Percentiles rank a stretch among this genome's conserved stretches.
These are phyloP conservation scores for Lutraria rhynchaena DNA, from an alignment of 1,140 invertebrate genomes.

Conservation along the genomic window DNA sequence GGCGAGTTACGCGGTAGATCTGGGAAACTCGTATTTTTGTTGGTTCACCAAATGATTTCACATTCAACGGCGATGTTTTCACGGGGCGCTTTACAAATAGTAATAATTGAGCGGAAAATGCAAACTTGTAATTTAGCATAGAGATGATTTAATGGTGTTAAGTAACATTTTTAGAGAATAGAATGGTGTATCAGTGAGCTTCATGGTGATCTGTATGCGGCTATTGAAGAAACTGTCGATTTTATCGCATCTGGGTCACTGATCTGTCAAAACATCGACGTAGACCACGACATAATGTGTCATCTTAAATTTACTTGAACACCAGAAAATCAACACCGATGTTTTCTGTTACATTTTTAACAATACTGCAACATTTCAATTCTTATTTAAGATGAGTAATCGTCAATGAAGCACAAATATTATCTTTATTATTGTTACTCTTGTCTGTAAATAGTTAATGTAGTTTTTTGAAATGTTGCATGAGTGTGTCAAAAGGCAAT, in stretches of 20 bases:
- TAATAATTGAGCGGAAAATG: constrained; percentile 52
- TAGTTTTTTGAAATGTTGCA: too few species aligned
- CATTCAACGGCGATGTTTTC: constrained; percentile 37
- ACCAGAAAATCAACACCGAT: not conserved
- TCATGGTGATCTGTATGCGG: not conserved
- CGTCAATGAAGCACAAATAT: too few species aligned
- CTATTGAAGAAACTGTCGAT: constrained; percentile 33
- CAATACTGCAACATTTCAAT: not conserved
- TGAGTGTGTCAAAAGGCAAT: too few species aligned
- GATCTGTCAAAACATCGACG: constrained; percentile 57
- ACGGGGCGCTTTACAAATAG: constrained; percentile 37
- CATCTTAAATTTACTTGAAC: not conserved
- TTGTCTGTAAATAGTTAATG: too few species aligned
- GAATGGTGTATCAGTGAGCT: constrained; percentile 25
- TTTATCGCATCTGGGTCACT: constrained; percentile 38
- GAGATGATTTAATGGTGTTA: constrained; percentile 54
- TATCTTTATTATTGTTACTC: too few species aligned
- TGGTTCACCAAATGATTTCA: constrained; percentile 22
- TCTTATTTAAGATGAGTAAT: not conserved
- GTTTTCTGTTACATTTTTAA: not conserved
- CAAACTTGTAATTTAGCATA: constrained; percentile 54
- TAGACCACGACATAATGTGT: constrained; percentile 17
- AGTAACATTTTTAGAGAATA: constrained; percentile 26
- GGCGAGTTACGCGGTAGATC: constrained; percentile 25
- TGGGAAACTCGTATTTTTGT: constrained; percentile 36